Percentiles rank a stretch among this genome's conserved stretches.
Evolutionary conservation across 2,797 vertebrate genomes (phyloP).

Genomic region (Peromyscus eremicus): DNA sequence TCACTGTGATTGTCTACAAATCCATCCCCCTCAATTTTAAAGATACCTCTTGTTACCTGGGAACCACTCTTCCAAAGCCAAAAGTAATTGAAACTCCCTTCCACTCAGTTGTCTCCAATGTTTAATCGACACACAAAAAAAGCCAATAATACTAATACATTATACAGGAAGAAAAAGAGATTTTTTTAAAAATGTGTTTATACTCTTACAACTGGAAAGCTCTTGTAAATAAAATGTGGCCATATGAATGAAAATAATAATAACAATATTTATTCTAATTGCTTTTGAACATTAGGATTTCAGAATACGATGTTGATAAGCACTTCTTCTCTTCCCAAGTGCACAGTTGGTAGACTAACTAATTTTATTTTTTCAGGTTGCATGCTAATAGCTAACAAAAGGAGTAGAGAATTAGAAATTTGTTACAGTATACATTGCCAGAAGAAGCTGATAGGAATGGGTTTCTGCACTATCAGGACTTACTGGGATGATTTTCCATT

Average conservation of each 20-base stretch:
- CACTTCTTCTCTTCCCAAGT: conserved; percentile 3
- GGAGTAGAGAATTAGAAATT: background rate
- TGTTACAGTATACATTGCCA: background rate
- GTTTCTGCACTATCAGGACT: background rate
- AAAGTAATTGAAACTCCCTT: conserved; percentile 72
- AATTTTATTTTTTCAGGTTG: background rate
- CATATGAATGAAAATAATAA: conserved; percentile 57
- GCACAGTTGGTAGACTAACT: background rate
- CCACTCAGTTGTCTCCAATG: conserved; percentile 69
- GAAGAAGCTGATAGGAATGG: background rate
- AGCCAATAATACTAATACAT: conserved; percentile 43
- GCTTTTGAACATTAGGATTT: conserved; percentile 43
- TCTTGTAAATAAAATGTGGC: conserved; percentile 50
- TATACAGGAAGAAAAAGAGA: conserved; percentile 13
- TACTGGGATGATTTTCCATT: background rate
- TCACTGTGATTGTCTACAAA: conserved; percentile 43
- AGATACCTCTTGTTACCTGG: conserved; percentile 61
- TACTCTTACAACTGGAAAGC: conserved; percentile 28
- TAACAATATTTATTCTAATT: conserved; percentile 57
- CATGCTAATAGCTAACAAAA: background rate
- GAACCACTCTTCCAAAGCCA: conserved; percentile 69
- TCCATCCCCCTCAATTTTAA: conserved; percentile 39
- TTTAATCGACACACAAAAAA: conserved; percentile 73
- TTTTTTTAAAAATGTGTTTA: background rate
- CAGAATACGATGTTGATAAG: background rate